phyloP scores from a whole-genome alignment of 1,140 invertebrate species.

The Lanistes nyassanus region DNA sequence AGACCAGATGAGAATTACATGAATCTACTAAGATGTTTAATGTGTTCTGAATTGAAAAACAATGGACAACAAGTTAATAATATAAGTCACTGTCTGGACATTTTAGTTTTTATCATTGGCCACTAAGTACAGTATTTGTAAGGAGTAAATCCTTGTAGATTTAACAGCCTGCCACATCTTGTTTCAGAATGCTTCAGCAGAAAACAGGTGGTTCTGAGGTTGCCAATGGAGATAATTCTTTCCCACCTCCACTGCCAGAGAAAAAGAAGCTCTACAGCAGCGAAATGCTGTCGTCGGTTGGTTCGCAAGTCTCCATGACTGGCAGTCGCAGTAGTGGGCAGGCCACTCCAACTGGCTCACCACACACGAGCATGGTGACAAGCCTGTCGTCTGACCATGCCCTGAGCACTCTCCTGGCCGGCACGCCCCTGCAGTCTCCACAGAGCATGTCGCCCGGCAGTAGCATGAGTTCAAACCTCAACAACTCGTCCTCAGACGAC shows the following conservation, averaged over 20 bases:
- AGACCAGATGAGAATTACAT: no score
- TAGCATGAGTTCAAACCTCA: conserved; percentile 52
- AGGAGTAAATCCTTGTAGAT: no score
- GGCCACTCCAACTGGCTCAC: not conserved
- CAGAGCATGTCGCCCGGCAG: conserved; percentile 43
- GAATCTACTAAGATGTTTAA: not conserved
- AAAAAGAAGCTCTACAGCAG: conserved; percentile 48
- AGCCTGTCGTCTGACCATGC: not conserved
- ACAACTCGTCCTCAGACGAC: conserved; percentile 39
- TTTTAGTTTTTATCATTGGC: no score
- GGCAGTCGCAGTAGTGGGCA: conserved; percentile 12
- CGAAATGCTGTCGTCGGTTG: conserved; percentile 29
- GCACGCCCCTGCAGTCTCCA: conserved; percentile 17
- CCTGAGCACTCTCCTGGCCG: not conserved
- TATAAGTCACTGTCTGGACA: no score
- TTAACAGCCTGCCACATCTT: no score
- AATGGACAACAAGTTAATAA: no score
- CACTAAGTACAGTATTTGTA: no score
- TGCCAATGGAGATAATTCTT: conserved; percentile 68
- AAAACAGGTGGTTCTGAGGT: conserved; percentile 7
- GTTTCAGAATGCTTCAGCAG: conserved; percentile 16
- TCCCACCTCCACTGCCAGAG: conserved; percentile 55
- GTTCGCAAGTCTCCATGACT: conserved; percentile 17
- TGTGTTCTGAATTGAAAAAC: no score
- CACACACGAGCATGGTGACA: conserved; percentile 3